These are phyloP conservation scores for Atethmia centrago DNA, from an alignment of 2,888 invertebrate genomes.

Conservation along the genomic window DNA sequence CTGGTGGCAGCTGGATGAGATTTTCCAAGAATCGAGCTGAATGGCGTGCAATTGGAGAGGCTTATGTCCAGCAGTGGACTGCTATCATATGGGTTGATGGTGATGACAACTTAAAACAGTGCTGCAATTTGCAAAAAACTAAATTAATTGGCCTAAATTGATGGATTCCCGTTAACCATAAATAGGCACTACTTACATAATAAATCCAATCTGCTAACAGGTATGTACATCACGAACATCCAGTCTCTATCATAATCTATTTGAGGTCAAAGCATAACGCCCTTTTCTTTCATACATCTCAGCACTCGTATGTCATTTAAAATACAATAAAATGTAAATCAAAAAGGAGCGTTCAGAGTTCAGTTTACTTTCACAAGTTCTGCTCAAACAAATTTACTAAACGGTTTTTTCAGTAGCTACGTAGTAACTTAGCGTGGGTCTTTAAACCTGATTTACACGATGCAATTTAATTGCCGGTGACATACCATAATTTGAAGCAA, in stretches of 20 bases:
- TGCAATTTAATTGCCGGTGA: background rate
- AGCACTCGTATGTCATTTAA: constrained; percentile 6
- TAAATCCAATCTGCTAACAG: background rate
- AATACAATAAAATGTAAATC: constrained; percentile 46
- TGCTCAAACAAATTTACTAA: background rate
- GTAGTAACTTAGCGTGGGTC: background rate
- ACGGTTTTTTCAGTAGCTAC: background rate
- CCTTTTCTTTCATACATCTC: background rate
- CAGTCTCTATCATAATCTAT: background rate
- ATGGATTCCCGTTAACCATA: background rate
- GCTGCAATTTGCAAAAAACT: background rate
- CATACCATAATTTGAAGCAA: background rate
- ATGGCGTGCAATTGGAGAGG: too few relatives aligned
- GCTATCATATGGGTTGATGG: too few relatives aligned
- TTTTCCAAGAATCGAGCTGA: too few relatives aligned
- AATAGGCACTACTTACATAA: background rate
- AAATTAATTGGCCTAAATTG: background rate
- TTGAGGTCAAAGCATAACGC: background rate
- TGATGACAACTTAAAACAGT: too few relatives aligned
- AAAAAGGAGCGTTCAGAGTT: background rate
- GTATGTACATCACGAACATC: background rate
- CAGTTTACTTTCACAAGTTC: background rate
- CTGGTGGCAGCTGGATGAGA: too few relatives aligned
- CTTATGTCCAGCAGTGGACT: too few relatives aligned
- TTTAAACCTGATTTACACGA: background rate